These are phyloP conservation scores for Therioaphis trifolii DNA, from an alignment of 2,888 invertebrate genomes.

Conservation along the genomic window DNA sequence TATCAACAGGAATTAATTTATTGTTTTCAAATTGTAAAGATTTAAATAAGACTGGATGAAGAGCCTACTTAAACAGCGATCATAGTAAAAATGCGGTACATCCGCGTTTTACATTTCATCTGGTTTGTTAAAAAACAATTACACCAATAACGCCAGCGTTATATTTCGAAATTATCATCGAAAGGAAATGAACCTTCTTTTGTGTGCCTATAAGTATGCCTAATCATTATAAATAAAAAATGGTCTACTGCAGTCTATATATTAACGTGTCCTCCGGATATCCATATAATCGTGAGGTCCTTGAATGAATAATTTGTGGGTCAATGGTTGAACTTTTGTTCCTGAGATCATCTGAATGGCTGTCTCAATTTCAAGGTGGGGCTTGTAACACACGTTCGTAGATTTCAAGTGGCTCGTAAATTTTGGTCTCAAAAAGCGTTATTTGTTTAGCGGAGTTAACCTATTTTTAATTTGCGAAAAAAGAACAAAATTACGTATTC, in stretches of 20 bases:
- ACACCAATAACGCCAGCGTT: not conserved
- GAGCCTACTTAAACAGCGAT: no score
- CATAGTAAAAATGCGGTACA: not conserved
- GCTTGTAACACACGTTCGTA: not conserved
- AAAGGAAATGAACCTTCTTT: not conserved
- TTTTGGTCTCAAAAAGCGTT: not conserved
- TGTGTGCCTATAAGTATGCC: not conserved
- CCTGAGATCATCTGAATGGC: slow-evolving; percentile 18
- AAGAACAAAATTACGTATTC: not conserved
- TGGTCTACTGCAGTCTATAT: not conserved
- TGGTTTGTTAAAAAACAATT: not conserved
- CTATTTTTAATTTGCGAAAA: not conserved
- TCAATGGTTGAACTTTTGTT: slow-evolving; percentile 55
- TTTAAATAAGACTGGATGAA: no score
- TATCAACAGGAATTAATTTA: no score
- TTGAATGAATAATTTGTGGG: slow-evolving; percentile 60
- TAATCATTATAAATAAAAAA: not conserved
- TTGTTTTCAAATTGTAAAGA: no score
- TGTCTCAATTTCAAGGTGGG: slow-evolving; percentile 37
- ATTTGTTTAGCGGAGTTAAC: not conserved
- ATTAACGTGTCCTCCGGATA: slow-evolving; percentile 44
- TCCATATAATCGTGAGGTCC: slow-evolving; percentile 22
- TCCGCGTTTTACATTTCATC: not conserved
- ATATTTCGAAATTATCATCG: not conserved
- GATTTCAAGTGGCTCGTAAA: not conserved